Base-by-base conservation (phyloP, 1,140 invertebrate genomes). In the Bathynomus jamesi region DNA sequence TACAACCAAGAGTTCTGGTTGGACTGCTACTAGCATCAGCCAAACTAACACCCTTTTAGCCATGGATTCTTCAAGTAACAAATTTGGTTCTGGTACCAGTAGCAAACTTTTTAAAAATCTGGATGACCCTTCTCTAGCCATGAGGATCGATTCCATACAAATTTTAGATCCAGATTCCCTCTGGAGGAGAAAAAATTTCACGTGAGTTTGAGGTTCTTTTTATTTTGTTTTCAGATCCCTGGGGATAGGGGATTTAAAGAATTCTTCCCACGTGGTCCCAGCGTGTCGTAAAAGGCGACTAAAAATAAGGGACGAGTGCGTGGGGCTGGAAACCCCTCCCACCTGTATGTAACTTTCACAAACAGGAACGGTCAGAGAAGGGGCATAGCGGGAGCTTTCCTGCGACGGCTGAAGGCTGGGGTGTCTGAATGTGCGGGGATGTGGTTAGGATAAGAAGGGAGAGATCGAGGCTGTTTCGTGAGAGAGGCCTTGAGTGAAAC, bases 151-250 rank as follows among this genome's bases (percentile, higher is more conserved):
- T 81, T 88, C 89, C 0, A 86, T 89, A 78, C 89, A 91, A 79
- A 82, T 93, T 46, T 90, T 89, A 71, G 90, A 92, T 86, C 91
- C 91, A 8, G 91, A 94, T 83, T 85, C 90, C 27, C 83, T 94
- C n/a, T 94, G 91, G 91, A 81, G 82, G 72, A 87, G 87, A 81
- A 86, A 90, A 40, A 78, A 78, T 67, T 76, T 69, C 28, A 72
- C 65, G 77, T 78, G 66, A 30, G 53, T 40, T n/a, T n/a, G n/a
- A n/a, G n/a, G n/a, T 24, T 65, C 13, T 10, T 69, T 27, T 0
- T 21, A 1, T 61, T 69, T 69, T 13, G 13, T 61, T 17, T n/a
- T n/a, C n/a, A n/a, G n/a, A n/a, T n/a, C n/a, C n/a, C n/a, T n/a
- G n/a, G n/a, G n/a, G n/a, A n/a, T n/a, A n/a, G n/a, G n/a, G n/a